Evolutionary conservation across 2,113 vertebrate species (phyloP).

Genomic region (Clarias batrachus): DNA sequence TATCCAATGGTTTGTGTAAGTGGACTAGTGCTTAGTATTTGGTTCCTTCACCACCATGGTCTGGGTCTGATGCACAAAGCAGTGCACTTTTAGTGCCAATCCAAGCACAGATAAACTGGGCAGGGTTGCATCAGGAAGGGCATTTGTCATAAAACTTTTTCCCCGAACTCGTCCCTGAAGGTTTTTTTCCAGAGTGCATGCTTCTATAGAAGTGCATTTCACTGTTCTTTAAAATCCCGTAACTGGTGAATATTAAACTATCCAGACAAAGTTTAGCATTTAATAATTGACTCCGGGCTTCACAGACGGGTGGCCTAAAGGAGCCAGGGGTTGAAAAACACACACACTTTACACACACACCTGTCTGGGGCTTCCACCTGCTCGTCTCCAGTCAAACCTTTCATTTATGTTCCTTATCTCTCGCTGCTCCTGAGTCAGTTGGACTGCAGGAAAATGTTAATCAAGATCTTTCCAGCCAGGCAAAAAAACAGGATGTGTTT

Average conservation of each 20-base stretch:
- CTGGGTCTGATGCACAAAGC: no score
- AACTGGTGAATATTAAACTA: background rate
- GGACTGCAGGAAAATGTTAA: background rate
- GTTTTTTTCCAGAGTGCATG: no score
- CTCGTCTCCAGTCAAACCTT: background rate
- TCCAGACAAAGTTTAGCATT: background rate
- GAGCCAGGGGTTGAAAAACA: background rate
- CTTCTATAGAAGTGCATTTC: no score
- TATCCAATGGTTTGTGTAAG: no score
- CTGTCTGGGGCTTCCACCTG: slow-evolving; percentile 5
- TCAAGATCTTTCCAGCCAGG: slow-evolving; percentile 10
- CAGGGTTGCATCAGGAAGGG: no score
- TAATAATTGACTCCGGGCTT: slow-evolving; percentile 13
- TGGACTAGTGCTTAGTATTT: no score
- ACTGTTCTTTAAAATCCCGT: background rate
- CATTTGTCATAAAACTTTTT: no score
- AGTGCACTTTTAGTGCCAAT: no score
- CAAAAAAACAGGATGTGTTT: slow-evolving; percentile 52
- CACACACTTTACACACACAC: background rate
- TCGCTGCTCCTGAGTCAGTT: background rate
- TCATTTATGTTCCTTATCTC: background rate
- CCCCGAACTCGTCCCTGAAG: no score
- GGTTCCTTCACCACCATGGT: no score
- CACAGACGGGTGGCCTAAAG: background rate
- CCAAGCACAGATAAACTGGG: no score